These are phyloP conservation scores for Hydriomena furcata DNA, from an alignment of 2,888 invertebrate genomes.

Conservation along the genomic window DNA sequence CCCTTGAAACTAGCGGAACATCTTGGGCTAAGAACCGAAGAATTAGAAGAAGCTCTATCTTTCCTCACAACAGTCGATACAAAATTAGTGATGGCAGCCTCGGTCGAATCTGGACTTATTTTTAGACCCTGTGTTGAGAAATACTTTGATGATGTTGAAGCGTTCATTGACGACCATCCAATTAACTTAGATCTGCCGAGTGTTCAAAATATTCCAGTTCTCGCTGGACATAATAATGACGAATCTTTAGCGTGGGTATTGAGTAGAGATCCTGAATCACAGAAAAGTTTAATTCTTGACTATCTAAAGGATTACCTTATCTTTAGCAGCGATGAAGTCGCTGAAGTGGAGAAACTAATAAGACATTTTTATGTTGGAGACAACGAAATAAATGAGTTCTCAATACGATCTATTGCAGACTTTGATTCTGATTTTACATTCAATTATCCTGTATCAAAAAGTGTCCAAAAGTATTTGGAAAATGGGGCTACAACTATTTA, in stretches of 20 bases:
- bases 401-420: conserved; percentile 17
- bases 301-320: conserved; percentile 8
- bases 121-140: conserved; percentile 36
- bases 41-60: conserved; percentile 39
- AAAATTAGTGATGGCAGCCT: conserved; percentile 21
- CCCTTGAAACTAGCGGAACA: conserved; percentile 42
- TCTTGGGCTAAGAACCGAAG: conserved; percentile 41
- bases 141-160: conserved; percentile 25
- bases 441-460: conserved; percentile 23
- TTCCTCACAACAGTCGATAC: conserved; percentile 35
- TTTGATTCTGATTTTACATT: conserved; percentile 32
- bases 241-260: conserved; percentile 18
- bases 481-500: conserved; percentile 25
- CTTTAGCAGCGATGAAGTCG: conserved; percentile 12
- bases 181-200: conserved; percentile 23
- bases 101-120: conserved; percentile 15
- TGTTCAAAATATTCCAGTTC: conserved; percentile 23
- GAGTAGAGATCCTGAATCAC: conserved; percentile 6
- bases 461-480: conserved; percentile 22
- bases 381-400: conserved; percentile 16
- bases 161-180: conserved; percentile 32
- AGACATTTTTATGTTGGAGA: conserved; percentile 33
- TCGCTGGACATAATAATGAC: conserved; percentile 25
- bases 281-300: conserved; percentile 4
- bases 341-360: conserved; percentile 14